Conservation (phyloP, 2,113 vertebrate species). For the Anoura caudifer region DNA sequence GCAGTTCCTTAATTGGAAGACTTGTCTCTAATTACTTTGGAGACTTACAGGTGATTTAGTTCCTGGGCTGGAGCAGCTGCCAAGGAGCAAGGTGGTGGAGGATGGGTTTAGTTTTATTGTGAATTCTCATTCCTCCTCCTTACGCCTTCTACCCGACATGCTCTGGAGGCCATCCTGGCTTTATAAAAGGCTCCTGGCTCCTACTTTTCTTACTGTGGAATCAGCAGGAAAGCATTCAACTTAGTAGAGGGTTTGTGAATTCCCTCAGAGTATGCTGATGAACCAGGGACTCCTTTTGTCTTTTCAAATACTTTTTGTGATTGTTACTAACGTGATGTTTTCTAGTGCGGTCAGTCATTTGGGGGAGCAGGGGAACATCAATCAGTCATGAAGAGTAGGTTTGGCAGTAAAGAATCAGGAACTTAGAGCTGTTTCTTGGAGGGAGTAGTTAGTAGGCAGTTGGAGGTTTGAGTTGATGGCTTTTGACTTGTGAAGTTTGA, state of each 20-base stretch:
- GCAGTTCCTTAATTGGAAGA: conserved; percentile 60
- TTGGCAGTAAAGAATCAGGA: neutral
- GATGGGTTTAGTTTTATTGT: conserved; percentile 1
- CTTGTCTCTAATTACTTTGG: conserved; percentile 58
- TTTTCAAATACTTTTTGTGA: neutral
- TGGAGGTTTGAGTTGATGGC: neutral
- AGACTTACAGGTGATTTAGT: neutral
- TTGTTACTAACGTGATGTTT: neutral
- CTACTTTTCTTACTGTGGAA: neutral
- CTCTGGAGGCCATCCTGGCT: neutral
- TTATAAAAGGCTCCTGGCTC: neutral
- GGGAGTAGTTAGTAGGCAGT: neutral
- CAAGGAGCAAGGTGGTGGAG: neutral
- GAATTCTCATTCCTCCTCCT: neutral
- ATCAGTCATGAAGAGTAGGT: neutral
- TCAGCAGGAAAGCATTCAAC: neutral
- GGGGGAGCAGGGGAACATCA: neutral
- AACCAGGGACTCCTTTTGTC: neutral
- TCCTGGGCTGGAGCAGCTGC: conserved; percentile 13
- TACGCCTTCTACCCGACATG: neutral
- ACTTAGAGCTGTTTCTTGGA: neutral
- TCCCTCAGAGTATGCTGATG: neutral
- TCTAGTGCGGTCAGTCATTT: neutral
- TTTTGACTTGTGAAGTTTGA: conserved; percentile 14
- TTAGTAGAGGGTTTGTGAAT: neutral